Base-by-base conservation (phyloP, 2,113 vertebrate genomes). In the Noctilio leporinus region DNA sequence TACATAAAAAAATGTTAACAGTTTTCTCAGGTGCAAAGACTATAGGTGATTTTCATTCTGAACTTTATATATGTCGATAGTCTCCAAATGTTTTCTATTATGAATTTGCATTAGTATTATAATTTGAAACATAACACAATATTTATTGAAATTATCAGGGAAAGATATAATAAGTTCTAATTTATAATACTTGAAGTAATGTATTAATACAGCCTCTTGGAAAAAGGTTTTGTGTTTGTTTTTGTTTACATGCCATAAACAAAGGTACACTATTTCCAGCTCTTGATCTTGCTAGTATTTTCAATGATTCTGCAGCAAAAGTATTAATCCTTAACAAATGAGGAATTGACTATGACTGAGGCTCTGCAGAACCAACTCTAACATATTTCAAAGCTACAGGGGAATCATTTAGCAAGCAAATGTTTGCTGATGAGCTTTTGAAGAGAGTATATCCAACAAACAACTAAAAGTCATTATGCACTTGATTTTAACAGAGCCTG, bases 81-180 rank as follows among this genome's bases (percentile, higher is more conserved):
- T n/a, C 81, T 95, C 47, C 67, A 88, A 72, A 22, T 69, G 86
- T 93, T 86, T 93, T 86, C 78, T 76, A 49, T n/a, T 86, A 77
- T 49, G 69, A 73, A 8, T 78, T 96, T 86, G 33, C 8, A 51
- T 70, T 45, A 70, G 28, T 77, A 81, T 59, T 77, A 45, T 35
- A 72, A 12, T 81, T 91, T 11, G 10, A 69, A 67, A 83, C 11
- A n/a, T 20, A 33, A 93, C 3, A 85, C 84, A 88, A 81, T 89
- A 92, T 69, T 78, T 89, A 67, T n/a, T 72, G 35, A 92, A 89
- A 83, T 57, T 84, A 59, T 67, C 10, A 87, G 49, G 51, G n/a
- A 76, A 92, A 72, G 15, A 55, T 33, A 38, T 43, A 86, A 40
- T 47, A 70, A 33, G 4, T 11, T 55, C 24, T 75, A 73, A 75